phyloP scores from a whole-genome alignment of 2,888 invertebrate species.

The Diarsia rubi region DNA sequence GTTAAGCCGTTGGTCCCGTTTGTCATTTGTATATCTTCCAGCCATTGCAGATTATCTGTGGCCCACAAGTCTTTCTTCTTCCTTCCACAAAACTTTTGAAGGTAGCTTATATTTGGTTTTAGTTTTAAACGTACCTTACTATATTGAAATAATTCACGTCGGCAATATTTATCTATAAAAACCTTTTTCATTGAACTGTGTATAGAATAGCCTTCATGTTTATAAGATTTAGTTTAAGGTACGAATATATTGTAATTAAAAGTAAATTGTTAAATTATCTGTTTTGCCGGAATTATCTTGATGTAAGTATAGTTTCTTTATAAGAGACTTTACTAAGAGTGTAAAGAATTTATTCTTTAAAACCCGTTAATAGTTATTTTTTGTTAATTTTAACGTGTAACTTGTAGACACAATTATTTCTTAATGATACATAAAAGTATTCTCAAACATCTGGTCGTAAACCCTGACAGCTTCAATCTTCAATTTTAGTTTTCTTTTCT shows the following conservation, averaged over 20 bases:
- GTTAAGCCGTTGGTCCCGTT: too few species aligned
- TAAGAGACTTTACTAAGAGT: conserved; percentile 37
- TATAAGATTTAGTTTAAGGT: conserved; percentile 58
- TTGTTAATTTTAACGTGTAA: neutral
- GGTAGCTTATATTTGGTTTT: neutral
- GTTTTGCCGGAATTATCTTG: conserved; percentile 66
- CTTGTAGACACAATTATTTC: neutral
- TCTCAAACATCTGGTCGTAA: neutral
- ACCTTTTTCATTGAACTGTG: conserved; percentile 66
- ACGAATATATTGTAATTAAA: conserved; percentile 62
- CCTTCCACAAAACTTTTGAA: neutral
- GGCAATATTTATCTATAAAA: conserved; percentile 23
- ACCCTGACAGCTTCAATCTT: neutral
- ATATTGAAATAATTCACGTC: conserved; percentile 35
- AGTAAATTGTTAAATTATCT: conserved; percentile 52
- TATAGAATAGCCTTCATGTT: conserved; percentile 67
- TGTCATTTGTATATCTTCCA: too few species aligned
- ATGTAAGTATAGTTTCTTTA: conserved; percentile 72
- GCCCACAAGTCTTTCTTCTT: neutral
- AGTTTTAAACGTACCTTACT: neutral
- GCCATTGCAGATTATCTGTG: too few species aligned
- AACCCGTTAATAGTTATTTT: neutral
- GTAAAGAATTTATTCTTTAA: neutral
- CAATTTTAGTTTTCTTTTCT: neutral
- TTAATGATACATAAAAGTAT: neutral